A percentile compares a stretch with the other conserved stretches of the same genome.
These are phyloP conservation scores for Sander lucioperca DNA, from an alignment of 2,113 vertebrate genomes.

Conservation along the genomic window DNA sequence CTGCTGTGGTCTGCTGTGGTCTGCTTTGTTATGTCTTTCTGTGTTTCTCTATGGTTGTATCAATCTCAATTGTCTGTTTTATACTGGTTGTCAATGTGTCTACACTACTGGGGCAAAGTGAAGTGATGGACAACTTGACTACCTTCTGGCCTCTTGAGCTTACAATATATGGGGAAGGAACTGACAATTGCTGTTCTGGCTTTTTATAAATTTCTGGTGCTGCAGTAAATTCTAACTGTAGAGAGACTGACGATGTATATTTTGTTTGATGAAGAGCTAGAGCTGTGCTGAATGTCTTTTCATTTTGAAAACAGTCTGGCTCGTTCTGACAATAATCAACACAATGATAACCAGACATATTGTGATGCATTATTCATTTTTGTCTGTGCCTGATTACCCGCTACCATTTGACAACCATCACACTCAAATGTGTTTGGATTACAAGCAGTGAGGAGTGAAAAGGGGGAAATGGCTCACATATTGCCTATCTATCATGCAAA, in stretches of 20 bases:
- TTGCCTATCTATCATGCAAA: conserved; percentile 71
- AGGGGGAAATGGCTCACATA: conserved; percentile 54
- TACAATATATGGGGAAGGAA: conserved; percentile 31
- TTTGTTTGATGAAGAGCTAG: not conserved
- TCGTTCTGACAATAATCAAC: conserved; percentile 73
- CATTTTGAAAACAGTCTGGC: conserved; percentile 54
- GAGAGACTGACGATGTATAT: conserved; percentile 8
- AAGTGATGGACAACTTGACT: conserved; percentile 58
- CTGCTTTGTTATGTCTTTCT: conserved; percentile 41
- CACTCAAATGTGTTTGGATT: conserved; percentile 80
- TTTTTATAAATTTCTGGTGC: conserved; percentile 40
- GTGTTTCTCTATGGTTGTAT: conserved; percentile 56
- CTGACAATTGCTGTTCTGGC: conserved; percentile 39
- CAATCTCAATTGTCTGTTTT: conserved; percentile 68
- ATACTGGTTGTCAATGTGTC: conserved; percentile 67
- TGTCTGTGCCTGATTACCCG: conserved; percentile 72
- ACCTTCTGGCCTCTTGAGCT: conserved; percentile 42
- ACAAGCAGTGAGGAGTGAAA: conserved; percentile 64
- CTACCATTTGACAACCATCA: conserved; percentile 78
- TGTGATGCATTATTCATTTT: conserved; percentile 81
- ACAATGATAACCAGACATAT: conserved; percentile 73
- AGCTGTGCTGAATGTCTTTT: conserved; percentile 48
- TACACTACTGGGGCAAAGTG: conserved; percentile 45
- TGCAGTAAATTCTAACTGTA: not conserved
- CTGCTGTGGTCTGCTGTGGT: conserved; percentile 20